Conservation (phyloP, 2,797 vertebrate genomes). For the Microctenopoma lineatum region DNA sequence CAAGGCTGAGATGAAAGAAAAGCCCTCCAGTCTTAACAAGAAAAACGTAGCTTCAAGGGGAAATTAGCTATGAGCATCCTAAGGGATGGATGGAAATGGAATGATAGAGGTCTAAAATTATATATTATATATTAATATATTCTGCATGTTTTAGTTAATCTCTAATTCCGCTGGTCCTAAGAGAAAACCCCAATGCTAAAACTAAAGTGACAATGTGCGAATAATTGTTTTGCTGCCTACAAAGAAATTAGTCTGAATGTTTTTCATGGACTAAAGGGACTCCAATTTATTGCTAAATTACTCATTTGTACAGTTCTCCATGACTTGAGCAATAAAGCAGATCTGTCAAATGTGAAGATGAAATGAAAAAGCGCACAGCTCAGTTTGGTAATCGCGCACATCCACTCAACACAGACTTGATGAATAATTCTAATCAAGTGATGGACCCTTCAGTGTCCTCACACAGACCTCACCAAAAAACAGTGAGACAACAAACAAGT, state of each 20-base stretch:
- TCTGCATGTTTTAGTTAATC: constrained; percentile 74
- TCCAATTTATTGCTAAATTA: constrained; percentile 40
- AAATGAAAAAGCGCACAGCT: constrained; percentile 73
- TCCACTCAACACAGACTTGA: constrained; percentile 70
- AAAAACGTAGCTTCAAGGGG: constrained; percentile 78
- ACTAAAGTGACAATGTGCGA: constrained; percentile 51
- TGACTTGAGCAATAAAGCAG: constrained; percentile 44
- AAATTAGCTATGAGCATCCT: constrained; percentile 78
- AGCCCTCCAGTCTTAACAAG: constrained; percentile 76
- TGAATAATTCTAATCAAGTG: constrained; percentile 83
- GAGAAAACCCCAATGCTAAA: constrained; percentile 50
- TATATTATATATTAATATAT: constrained; percentile 43
- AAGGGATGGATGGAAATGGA: constrained; percentile 68
- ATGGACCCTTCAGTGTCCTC: constrained; percentile 68
- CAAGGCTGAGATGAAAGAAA: constrained; percentile 77
- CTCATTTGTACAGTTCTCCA: constrained; percentile 54
- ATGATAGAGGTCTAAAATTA: constrained; percentile 66
- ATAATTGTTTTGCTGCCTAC: constrained; percentile 56
- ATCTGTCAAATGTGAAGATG: constrained; percentile 69
- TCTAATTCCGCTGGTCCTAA: constrained; percentile 35
- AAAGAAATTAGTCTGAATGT: constrained; percentile 47
- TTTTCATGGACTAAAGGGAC: constrained; percentile 36
- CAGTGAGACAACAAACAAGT: constrained; percentile 72
- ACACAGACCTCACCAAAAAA: constrained; percentile 71
- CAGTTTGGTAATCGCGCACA: constrained; percentile 63